phyloP scores from a whole-genome alignment of 2,113 vertebrate genomes.

The Albula goreensis region DNA sequence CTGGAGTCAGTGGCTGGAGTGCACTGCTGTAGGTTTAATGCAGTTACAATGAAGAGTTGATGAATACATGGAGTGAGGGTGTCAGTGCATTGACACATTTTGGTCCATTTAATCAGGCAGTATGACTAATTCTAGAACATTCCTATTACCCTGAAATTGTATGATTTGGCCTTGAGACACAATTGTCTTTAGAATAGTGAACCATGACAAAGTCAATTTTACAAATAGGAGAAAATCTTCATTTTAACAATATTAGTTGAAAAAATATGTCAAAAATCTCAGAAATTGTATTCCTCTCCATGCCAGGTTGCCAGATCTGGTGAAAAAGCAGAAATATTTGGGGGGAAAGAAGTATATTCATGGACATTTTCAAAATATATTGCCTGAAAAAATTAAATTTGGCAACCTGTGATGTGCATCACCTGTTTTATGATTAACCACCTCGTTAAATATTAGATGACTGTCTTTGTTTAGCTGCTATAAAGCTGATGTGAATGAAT shows the following conservation, averaged over 20 bases:
- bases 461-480: constrained; percentile 63
- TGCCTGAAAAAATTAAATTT: not conserved
- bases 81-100: not conserved
- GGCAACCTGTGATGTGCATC: constrained; percentile 25
- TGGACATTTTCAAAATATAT: not conserved
- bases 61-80: not conserved
- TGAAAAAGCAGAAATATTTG: not conserved
- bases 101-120: not conserved
- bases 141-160: constrained; percentile 3
- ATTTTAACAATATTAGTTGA: not conserved
- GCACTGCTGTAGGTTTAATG: not conserved
- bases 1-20: not conserved
- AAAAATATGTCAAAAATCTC: not conserved
- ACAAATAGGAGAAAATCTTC: not conserved
- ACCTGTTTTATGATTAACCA: constrained; percentile 46
- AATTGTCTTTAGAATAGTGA: not conserved
- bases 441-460: not conserved
- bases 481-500: constrained; percentile 61
- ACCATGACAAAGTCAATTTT: not conserved
- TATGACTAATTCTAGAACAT: constrained; percentile 6
- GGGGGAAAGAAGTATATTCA: not conserved
- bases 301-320: not conserved
- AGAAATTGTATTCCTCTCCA: not conserved
- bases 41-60: not conserved
- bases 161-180: not conserved